A percentile compares a stretch with the other conserved stretches of the same genome.
Evolutionary conservation across 1,140 invertebrate species (phyloP).

Genomic region (Euborellia annulipes): DNA sequence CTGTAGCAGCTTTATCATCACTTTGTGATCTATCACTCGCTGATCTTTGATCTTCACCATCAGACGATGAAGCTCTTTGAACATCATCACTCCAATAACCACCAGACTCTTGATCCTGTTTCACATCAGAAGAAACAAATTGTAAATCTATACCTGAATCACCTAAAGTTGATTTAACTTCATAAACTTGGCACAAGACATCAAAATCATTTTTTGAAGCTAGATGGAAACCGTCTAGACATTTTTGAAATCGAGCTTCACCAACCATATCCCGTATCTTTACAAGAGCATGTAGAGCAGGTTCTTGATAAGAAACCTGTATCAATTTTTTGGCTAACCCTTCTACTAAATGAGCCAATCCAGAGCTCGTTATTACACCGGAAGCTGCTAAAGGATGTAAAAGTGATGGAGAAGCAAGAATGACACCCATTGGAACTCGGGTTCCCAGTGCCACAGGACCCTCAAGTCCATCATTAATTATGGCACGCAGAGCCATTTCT

Average conservation of each 20-base stretch:
- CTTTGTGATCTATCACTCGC: too few relatives aligned
- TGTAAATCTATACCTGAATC: constrained; percentile 19
- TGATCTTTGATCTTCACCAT: too few relatives aligned
- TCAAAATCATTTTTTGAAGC: constrained; percentile 45
- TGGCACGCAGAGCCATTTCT: constrained; percentile 38
- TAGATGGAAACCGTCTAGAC: constrained; percentile 20
- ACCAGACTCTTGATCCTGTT: too few relatives aligned
- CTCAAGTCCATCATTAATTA: constrained; percentile 46
- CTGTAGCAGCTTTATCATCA: not conserved
- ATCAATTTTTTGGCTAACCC: constrained; percentile 45
- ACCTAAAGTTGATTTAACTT: constrained; percentile 25
- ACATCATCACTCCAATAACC: constrained; percentile 18
- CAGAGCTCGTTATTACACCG: constrained; percentile 21
- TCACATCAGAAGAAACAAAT: not conserved
- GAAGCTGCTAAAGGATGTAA: constrained; percentile 30
- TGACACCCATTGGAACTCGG: constrained; percentile 45
- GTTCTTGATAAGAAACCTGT: constrained; percentile 48
- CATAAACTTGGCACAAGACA: constrained; percentile 46
- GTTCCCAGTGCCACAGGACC: constrained; percentile 36
- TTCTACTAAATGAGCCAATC: constrained; percentile 27
- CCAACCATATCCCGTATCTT: constrained; percentile 49
- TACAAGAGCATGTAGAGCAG: constrained; percentile 43
- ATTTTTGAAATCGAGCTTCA: constrained; percentile 38
- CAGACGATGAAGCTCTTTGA: constrained; percentile 3
- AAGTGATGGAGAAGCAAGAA: constrained; percentile 46